phyloP scores from a whole-genome alignment of 1,140 invertebrate genomes.

The Drosophila tani region DNA sequence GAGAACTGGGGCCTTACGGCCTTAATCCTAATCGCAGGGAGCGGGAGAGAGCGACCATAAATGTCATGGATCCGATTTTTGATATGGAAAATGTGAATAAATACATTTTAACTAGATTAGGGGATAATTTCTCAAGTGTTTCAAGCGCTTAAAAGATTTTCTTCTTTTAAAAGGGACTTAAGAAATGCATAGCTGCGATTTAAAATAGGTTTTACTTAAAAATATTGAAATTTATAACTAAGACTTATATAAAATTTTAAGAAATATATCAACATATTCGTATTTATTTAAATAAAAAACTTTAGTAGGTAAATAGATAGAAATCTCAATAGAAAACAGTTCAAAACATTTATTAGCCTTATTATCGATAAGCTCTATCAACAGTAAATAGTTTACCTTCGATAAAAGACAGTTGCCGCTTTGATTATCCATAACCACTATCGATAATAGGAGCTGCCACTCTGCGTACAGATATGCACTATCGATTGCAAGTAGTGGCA shows the following conservation, averaged over 20 bases:
- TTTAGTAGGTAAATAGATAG: too few species aligned
- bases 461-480: too few species aligned
- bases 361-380: too few species aligned
- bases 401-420: background rate
- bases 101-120: slow-evolving; percentile 5
- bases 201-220: too few species aligned
- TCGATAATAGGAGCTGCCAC: background rate
- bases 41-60: background rate
- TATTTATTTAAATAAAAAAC: too few species aligned
- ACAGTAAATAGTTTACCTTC: background rate
- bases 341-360: too few species aligned
- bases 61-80: slow-evolving; percentile 21
- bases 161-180: too few species aligned
- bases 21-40: slow-evolving; percentile 26
- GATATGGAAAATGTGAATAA: slow-evolving; percentile 11
- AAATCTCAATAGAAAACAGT: too few species aligned
- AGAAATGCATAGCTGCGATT: background rate
- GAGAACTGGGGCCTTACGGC: slow-evolving; percentile 19
- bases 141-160: background rate
- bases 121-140: background rate
- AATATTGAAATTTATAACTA: too few species aligned
- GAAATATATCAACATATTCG: too few species aligned
- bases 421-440: too few species aligned
- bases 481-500: background rate
- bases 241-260: too few species aligned